A percentile compares a stretch with the other conserved stretches of the same genome.
phyloP scores from a whole-genome alignment of 2,797 vertebrate species.

The Mormyrops attenuatus region DNA sequence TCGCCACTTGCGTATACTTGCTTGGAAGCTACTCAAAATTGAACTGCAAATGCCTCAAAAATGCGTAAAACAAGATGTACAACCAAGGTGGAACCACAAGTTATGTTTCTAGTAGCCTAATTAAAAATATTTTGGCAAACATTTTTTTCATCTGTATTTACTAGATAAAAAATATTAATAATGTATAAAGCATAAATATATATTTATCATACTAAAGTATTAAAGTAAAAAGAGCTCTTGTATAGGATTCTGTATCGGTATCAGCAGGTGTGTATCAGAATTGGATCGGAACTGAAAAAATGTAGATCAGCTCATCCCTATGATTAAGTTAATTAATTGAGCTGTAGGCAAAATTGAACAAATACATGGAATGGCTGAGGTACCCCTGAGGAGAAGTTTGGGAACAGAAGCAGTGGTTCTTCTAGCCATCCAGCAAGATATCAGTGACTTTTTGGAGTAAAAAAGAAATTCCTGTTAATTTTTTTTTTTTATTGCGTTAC shows the following conservation, averaged over 20 bases:
- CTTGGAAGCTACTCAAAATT: not conserved
- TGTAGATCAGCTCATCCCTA: not conserved
- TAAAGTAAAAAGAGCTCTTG: not conserved
- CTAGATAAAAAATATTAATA: not conserved
- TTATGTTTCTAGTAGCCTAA: not conserved
- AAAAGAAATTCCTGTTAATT: not conserved
- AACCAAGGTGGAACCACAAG: not conserved
- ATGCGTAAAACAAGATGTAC: not conserved
- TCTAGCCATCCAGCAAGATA: not conserved
- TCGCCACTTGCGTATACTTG: not conserved
- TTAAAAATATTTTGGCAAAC: not conserved
- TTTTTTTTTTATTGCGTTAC: not conserved
- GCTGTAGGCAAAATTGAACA: not conserved
- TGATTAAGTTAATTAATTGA: not conserved
- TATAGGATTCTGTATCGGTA: not conserved
- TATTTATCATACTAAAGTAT: not conserved
- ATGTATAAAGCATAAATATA: not conserved
- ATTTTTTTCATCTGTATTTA: not conserved
- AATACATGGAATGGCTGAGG: not conserved
- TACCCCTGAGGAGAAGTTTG: not conserved
- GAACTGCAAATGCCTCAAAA: not conserved
- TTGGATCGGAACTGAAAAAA: not conserved
- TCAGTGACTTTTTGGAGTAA: not conserved
- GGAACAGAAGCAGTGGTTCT: not conserved
- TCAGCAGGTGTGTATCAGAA: not conserved